Conservation (phyloP, 2,113 vertebrate species). For the Notarius lentiginosus region DNA sequence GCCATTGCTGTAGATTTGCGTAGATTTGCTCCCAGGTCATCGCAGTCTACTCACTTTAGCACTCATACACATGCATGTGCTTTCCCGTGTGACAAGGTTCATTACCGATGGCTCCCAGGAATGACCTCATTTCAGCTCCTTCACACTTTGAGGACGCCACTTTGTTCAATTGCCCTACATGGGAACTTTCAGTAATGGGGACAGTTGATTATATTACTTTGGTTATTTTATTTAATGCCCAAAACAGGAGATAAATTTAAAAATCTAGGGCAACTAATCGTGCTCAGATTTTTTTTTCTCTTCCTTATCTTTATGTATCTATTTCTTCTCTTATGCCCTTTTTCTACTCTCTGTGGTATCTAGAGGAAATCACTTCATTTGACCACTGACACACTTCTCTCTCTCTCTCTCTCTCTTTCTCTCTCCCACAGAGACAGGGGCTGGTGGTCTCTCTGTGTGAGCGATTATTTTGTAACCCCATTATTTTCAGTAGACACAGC, state of each 20-base stretch:
- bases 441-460: constrained; percentile 20
- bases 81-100: constrained; percentile 54
- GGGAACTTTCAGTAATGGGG: constrained; percentile 61
- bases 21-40: constrained; percentile 54
- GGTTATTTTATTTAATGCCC: constrained; percentile 65
- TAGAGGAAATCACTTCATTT: constrained; percentile 53
- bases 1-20: constrained; percentile 30
- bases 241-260: constrained; percentile 66
- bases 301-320: constrained; percentile 60
- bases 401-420: constrained; percentile 23
- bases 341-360: constrained; percentile 42
- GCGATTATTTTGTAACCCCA: constrained; percentile 51
- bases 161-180: constrained; percentile 67
- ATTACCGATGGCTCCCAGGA: constrained; percentile 58
- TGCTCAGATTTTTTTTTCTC: constrained; percentile 50
- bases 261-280: constrained; percentile 66
- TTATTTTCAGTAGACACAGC: constrained; percentile 54
- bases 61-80: constrained; percentile 40
- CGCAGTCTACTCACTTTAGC: constrained; percentile 42
- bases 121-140: constrained; percentile 61
- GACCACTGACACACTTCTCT: constrained; percentile 56
- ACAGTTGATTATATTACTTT: constrained; percentile 63
- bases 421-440: neutral
- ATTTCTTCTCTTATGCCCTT: constrained; percentile 53
- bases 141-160: constrained; percentile 59